These are phyloP conservation scores for Cheilosia vulpina DNA, from an alignment of 2,888 invertebrate genomes.

Conservation along the genomic window DNA sequence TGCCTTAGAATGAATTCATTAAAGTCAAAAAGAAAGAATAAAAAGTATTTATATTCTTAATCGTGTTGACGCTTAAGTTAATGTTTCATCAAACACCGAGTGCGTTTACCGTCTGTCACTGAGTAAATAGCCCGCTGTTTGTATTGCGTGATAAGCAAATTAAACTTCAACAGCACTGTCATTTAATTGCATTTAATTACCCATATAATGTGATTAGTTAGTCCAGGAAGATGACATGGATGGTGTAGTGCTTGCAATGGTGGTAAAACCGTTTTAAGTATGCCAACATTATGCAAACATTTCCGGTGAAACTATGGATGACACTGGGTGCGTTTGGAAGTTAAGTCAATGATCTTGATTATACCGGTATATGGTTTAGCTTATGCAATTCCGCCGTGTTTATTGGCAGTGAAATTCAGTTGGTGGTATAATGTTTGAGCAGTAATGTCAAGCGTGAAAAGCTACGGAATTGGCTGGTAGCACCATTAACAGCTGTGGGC, in stretches of 20 bases:
- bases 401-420: background rate
- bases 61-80: slow-evolving; percentile 24
- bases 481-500: too few species aligned
- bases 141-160: slow-evolving; percentile 72
- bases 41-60: slow-evolving; percentile 17
- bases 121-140: slow-evolving; percentile 52
- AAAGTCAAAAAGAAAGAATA: slow-evolving; percentile 30
- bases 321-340: slow-evolving; percentile 51
- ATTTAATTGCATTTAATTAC: slow-evolving; percentile 62
- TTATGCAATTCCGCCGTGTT: background rate
- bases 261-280: slow-evolving; percentile 47
- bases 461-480: too few species aligned
- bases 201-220: slow-evolving; percentile 72
- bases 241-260: slow-evolving; percentile 30
- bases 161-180: slow-evolving; percentile 50
- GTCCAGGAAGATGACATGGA: slow-evolving; percentile 59
- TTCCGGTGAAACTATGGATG: slow-evolving; percentile 58
- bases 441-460: too few species aligned
- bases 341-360: slow-evolving; percentile 21
- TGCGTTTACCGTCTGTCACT: slow-evolving; percentile 46
- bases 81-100: slow-evolving; percentile 21
- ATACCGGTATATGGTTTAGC: background rate
- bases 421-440: too few species aligned
- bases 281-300: slow-evolving; percentile 54
- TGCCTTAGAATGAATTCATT: slow-evolving; percentile 13